Evolutionary conservation across 2,797 vertebrate genomes (phyloP), one percentile per base, ranked within the genome.

Genomic region (Pitangus sulphuratus): DNA sequence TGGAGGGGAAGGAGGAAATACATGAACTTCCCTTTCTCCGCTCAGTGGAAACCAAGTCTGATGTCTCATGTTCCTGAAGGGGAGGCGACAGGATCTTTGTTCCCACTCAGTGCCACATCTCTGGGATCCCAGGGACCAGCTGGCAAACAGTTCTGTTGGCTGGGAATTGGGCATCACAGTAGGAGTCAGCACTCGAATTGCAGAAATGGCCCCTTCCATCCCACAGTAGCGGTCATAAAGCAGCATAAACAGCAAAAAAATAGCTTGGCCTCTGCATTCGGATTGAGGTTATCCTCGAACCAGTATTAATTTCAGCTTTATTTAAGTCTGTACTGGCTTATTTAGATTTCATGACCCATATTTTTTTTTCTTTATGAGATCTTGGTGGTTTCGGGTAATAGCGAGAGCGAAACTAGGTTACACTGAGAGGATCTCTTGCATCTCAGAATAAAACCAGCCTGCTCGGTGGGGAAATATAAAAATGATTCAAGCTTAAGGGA

Each of bases 381-480:
- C 39, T 64, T 87, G 20, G 26, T 84, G 47, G 66, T 60, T 95
- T 94, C 22, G 11, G 48, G 30, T 88, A 84, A 86, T 79, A 91
- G 60, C 31, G 26, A 66, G 44, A 58, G 26, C 53, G 69, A 94
- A 96, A 92, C 24, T 95, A 76, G 92, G 92, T 92, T 94, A 88
- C 61, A 8, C 69, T 62, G 75, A 65, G 71, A 90, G 53, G 57
- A 77, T 95, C 39, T 84, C 48, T 64, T 68, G 10, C 1, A 2
- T 93, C 74, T 78, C 37, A 15, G 47, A 89, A 74, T 81, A 66
- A 85, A 30, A 93, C 78, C 83, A 69, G 61, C 42, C 53, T 88
- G 69, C 65, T 71, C 6, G 2, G 58, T 62, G 60, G 6, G 48
- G 42, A 15, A 40, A 40, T 39, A 74, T 8, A 42, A 76, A 53